Evolutionary conservation across 2,113 vertebrate species (phyloP).

Genomic region (Galeopterus variegatus): DNA sequence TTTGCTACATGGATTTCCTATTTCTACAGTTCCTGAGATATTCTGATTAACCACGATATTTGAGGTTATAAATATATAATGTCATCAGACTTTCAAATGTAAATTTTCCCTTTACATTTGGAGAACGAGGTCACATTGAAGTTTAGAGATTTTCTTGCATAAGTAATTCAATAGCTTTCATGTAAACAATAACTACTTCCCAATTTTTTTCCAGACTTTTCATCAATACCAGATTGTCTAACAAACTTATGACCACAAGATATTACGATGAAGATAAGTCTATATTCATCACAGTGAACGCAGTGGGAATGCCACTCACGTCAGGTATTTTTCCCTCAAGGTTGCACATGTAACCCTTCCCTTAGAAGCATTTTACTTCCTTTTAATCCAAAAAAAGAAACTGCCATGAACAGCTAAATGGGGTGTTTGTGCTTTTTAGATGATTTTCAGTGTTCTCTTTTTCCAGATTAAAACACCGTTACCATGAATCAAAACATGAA

Average conservation of each 20-base stretch:
- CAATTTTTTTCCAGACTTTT: constrained; percentile 20
- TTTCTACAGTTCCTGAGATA: neutral
- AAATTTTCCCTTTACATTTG: neutral
- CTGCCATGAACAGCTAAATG: constrained; percentile 63
- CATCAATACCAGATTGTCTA: neutral
- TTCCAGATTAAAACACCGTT: constrained; percentile 37
- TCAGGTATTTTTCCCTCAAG: constrained; percentile 54
- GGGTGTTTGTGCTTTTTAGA: constrained; percentile 54
- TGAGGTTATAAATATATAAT: neutral
- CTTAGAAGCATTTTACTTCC: neutral
- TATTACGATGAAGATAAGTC: constrained; percentile 63
- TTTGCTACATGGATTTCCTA: constrained; percentile 3
- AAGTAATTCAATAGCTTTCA: neutral
- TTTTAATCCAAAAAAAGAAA: constrained; percentile 44
- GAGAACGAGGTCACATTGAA: neutral
- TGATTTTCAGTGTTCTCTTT: constrained; percentile 68
- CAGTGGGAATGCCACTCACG: constrained; percentile 57
- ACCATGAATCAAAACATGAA: constrained; percentile 59
- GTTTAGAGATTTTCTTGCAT: neutral
- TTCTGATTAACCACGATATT: neutral
- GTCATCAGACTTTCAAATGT: neutral
- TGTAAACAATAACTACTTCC: constrained; percentile 1
- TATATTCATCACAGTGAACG: constrained; percentile 66
- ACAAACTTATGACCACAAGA: neutral
- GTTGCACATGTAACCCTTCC: neutral